A percentile compares a stretch with the other conserved stretches of the same genome.
These are phyloP conservation scores for Calycopis cecrops DNA, from an alignment of 1,140 invertebrate genomes.

Conservation along the genomic window DNA sequence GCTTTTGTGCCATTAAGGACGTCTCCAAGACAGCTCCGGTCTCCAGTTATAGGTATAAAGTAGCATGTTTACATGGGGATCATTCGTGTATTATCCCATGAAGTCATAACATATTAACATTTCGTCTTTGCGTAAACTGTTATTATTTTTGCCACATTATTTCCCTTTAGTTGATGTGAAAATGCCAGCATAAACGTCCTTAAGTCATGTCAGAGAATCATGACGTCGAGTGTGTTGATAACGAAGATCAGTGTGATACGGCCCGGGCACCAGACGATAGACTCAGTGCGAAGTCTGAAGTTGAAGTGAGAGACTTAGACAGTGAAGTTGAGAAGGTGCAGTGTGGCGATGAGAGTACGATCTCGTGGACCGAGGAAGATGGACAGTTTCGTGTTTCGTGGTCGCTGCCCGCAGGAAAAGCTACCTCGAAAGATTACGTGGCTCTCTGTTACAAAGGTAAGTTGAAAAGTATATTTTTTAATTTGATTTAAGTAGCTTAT, in stretches of 20 bases:
- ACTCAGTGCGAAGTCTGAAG: neutral
- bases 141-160: neutral
- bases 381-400: conserved; percentile 39
- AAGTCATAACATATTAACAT: too few species aligned
- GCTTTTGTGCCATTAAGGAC: too few species aligned
- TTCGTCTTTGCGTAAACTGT: too few species aligned
- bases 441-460: conserved; percentile 57
- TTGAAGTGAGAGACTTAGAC: conserved; percentile 26
- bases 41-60: too few species aligned
- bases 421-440: conserved; percentile 50
- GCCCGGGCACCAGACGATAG: neutral
- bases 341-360: conserved; percentile 27
- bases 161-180: conserved; percentile 28
- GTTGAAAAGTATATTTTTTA: too few species aligned
- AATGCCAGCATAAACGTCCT: conserved; percentile 37
- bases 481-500: too few species aligned
- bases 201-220: conserved; percentile 64
- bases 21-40: too few species aligned
- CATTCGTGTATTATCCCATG: too few species aligned
- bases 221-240: conserved; percentile 43
- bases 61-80: too few species aligned
- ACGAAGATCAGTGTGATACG: conserved; percentile 24
- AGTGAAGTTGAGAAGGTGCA: conserved; percentile 33
- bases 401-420: conserved; percentile 42
- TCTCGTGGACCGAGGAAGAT: conserved; percentile 42